Evolutionary conservation across 2,888 invertebrate genomes (phyloP).

Genomic region (Steinernema carpocapsae): DNA sequence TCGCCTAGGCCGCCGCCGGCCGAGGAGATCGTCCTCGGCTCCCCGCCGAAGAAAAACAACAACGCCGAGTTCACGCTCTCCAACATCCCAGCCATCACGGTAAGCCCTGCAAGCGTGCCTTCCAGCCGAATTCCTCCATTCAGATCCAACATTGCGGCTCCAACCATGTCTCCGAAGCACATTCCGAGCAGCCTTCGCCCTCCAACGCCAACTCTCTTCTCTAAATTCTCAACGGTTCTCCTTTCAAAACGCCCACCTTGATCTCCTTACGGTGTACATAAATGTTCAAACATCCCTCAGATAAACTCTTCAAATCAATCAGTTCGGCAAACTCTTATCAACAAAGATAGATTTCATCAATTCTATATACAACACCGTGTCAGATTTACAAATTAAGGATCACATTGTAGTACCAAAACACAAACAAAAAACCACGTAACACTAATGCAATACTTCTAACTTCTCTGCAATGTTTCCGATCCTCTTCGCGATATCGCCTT

Average conservation of each 20-base stretch:
- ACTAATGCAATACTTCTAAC: background rate
- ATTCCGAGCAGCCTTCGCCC: slow-evolving; percentile 26
- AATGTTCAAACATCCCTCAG: no score
- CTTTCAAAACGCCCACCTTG: background rate
- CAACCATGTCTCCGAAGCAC: slow-evolving; percentile 19
- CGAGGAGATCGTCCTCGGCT: background rate
- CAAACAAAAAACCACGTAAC: background rate
- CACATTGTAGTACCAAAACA: background rate
- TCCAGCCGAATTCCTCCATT: background rate
- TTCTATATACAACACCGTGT: no score
- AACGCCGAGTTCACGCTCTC: background rate
- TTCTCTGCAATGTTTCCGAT: background rate
- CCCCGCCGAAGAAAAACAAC: background rate
- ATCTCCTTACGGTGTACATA: slow-evolving; percentile 18
- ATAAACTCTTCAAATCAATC: no score
- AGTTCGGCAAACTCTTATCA: no score
- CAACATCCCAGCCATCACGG: slow-evolving; percentile 24
- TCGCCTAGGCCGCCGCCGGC: background rate
- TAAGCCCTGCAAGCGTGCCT: background rate
- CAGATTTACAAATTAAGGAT: no score
- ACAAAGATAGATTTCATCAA: no score
- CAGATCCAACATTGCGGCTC: slow-evolving; percentile 19
- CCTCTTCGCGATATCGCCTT: background rate
- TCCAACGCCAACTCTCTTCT: slow-evolving; percentile 17
- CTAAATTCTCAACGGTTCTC: background rate